A percentile compares a stretch with the other conserved stretches of the same genome.
Conservation (phyloP, 2,797 vertebrate genomes). For the Gorsachius magnificus region DNA sequence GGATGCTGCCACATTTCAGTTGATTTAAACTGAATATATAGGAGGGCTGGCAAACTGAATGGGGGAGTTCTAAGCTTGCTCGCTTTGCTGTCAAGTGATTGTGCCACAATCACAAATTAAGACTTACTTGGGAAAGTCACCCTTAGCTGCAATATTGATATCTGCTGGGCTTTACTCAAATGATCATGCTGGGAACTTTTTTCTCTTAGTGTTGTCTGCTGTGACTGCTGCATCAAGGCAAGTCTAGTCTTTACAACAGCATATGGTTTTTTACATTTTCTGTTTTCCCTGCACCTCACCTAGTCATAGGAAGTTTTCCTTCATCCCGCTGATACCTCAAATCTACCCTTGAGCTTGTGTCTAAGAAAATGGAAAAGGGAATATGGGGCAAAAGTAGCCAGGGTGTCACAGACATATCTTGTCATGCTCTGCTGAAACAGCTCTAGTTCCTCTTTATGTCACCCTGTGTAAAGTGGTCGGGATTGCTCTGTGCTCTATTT, state of each 20-base stretch:
- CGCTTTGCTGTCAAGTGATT: neutral
- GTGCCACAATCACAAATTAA: neutral
- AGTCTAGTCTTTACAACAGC: conserved; percentile 4
- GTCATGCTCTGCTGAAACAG: neutral
- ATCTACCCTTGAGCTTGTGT: neutral
- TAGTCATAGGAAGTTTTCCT: neutral
- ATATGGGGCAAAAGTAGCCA: neutral
- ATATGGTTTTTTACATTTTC: neutral
- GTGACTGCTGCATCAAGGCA: conserved; percentile 69
- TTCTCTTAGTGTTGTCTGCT: conserved; percentile 61
- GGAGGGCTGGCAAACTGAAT: neutral
- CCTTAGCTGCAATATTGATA: neutral
- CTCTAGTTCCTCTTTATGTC: neutral
- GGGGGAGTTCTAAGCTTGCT: neutral
- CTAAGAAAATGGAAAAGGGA: neutral
- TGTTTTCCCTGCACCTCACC: neutral
- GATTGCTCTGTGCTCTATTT: conserved; percentile 19
- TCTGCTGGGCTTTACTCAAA: neutral
- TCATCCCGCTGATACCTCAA: neutral
- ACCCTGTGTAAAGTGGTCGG: neutral
- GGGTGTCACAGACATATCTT: neutral
- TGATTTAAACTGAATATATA: neutral
- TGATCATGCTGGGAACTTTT: neutral
- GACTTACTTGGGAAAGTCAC: neutral
- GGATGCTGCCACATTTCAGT: neutral